Conservation (phyloP, 2,797 vertebrate genomes). For the Lemur catta region DNA sequence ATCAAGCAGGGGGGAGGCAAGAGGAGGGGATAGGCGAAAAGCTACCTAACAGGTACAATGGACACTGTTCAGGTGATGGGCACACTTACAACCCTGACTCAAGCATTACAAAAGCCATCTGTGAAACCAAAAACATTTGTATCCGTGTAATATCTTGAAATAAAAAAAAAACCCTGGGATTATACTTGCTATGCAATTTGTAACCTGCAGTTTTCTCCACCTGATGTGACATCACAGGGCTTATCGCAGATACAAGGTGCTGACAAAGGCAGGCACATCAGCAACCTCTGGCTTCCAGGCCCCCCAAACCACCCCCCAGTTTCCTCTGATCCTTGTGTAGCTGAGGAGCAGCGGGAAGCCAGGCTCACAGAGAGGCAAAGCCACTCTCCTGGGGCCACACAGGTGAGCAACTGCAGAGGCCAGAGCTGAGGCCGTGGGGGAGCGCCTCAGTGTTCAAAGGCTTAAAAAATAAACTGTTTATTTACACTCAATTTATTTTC, state of each 20-base stretch:
- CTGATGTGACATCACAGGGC: neutral
- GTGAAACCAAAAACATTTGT: no score
- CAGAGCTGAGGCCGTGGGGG: neutral
- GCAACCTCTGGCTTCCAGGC: neutral
- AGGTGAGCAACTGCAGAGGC: neutral
- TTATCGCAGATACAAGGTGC: neutral
- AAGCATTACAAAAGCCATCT: no score
- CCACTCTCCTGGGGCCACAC: neutral
- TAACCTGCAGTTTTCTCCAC: neutral
- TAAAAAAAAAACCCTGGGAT: neutral
- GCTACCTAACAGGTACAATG: neutral
- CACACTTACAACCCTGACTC: neutral
- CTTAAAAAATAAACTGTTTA: neutral
- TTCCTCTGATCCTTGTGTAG: fast-evolving
- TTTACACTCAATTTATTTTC: neutral
- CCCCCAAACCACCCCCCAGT: no score
- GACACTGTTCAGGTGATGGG: neutral
- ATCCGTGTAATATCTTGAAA: no score
- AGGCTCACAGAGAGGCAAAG: neutral
- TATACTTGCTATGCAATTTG: neutral
- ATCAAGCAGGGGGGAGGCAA: fast-evolving
- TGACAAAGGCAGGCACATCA: neutral
- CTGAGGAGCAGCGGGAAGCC: neutral
- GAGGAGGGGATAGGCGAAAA: neutral
- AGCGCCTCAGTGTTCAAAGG: neutral